Conservation (phyloP, 2,113 vertebrate genomes). For the Lagopus muta region DNA sequence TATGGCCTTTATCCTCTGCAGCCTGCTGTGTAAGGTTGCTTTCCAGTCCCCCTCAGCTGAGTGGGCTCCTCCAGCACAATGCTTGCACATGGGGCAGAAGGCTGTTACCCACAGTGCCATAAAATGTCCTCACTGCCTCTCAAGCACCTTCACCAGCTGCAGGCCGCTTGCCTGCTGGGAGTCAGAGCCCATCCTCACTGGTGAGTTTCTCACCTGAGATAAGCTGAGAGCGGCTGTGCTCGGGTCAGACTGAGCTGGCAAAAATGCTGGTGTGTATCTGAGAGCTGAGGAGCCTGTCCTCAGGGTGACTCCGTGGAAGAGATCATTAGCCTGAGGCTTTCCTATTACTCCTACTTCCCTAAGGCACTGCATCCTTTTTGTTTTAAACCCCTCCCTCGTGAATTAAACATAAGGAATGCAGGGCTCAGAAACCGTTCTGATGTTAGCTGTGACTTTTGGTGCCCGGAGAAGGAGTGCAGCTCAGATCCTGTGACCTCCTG, state of each 20-base stretch:
- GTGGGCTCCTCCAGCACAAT: not conserved
- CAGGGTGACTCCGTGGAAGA: not conserved
- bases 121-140: not conserved
- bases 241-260: not conserved
- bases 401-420: not conserved
- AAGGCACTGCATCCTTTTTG: not conserved
- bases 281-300: not conserved
- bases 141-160: not conserved
- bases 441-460: not conserved
- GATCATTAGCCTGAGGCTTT: not conserved
- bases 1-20: not conserved
- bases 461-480: not conserved
- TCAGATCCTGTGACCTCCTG: not conserved
- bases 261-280: not conserved
- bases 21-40: not conserved
- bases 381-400: not conserved
- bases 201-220: not conserved
- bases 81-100: not conserved
- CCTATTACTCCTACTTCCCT: not conserved
- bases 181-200: not conserved
- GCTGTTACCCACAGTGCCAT: not conserved
- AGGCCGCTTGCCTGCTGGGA: not conserved
- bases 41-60: not conserved
- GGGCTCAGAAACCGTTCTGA: not conserved
- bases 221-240: not conserved